Evolutionary conservation across 1,140 invertebrate genomes (phyloP).

Genomic region (Nebria ingens): DNA sequence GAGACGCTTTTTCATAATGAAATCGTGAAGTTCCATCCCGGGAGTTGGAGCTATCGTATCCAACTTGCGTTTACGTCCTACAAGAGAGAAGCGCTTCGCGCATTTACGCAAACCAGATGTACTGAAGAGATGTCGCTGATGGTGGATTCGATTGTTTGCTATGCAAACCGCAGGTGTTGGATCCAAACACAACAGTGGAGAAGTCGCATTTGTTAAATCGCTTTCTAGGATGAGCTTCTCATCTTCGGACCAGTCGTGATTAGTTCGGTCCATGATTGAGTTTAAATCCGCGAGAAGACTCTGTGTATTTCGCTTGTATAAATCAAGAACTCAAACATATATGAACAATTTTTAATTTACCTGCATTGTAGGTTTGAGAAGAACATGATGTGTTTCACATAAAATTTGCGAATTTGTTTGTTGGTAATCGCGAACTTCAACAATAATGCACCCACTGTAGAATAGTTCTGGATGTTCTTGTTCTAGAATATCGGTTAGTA

Average conservation of each 20-base stretch:
- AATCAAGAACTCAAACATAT: neutral
- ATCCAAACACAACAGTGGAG: conserved; percentile 77
- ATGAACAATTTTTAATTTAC: conserved; percentile 38
- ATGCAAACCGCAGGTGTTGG: conserved; percentile 70
- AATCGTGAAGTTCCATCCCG: conserved; percentile 62
- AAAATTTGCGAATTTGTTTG: conserved; percentile 58
- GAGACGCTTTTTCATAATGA: conserved; percentile 36
- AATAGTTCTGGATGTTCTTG: conserved; percentile 70
- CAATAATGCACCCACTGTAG: conserved; percentile 85
- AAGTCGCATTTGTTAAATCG: conserved; percentile 68
- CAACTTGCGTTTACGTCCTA: conserved; percentile 73
- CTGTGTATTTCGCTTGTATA: conserved; percentile 18
- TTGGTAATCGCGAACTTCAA: conserved; percentile 81
- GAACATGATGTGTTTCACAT: conserved; percentile 72
- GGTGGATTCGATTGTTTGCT: conserved; percentile 60
- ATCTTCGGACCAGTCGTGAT: conserved; percentile 47
- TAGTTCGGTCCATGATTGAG: conserved; percentile 22
- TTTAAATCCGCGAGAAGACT: conserved; percentile 31
- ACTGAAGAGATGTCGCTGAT: conserved; percentile 61
- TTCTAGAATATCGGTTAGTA: conserved; percentile 74
- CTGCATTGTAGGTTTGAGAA: conserved; percentile 79
- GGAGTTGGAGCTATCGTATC: conserved; percentile 71
- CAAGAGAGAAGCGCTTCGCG: conserved; percentile 64
- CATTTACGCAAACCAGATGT: conserved; percentile 62
- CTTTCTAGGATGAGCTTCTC: conserved; percentile 72